Percentiles rank a stretch among this genome's conserved stretches.
Conservation (phyloP, 1,140 invertebrate species). For the Bursaphelenchus mucronatus region DNA sequence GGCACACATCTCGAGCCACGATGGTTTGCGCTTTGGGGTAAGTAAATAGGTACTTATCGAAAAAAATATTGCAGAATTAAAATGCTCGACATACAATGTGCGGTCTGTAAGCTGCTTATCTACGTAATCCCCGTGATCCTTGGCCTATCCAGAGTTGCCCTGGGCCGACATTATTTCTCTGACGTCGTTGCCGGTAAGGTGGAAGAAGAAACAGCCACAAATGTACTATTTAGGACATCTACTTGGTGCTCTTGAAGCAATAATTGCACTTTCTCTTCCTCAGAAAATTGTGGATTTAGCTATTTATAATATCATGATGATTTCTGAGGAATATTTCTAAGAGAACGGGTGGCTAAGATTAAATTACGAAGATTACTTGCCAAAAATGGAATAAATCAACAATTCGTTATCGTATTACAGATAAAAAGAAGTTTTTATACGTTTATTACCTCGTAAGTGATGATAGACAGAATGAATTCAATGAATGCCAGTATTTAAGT, state of each 20-base stretch:
- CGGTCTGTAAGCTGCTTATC: slow-evolving; percentile 59
- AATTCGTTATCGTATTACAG: no score
- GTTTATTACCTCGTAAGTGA: no score
- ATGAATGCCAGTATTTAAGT: no score
- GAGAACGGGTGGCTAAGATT: no score
- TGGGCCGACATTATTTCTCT: slow-evolving; percentile 78
- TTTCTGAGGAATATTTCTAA: no score
- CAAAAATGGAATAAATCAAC: no score
- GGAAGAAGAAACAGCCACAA: neutral
- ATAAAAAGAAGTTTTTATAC: no score
- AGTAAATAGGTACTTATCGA: slow-evolving; percentile 11
- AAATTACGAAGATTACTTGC: no score
- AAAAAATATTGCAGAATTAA: slow-evolving; percentile 20
- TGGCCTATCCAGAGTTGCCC: slow-evolving; percentile 73
- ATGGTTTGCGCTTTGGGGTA: slow-evolving; percentile 66
- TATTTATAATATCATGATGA: no score
- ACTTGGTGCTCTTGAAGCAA: slow-evolving; percentile 11
- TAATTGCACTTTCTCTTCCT: neutral
- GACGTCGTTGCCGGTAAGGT: slow-evolving; percentile 74
- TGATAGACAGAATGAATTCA: no score
- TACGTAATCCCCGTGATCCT: slow-evolving; percentile 69
- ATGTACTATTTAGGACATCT: slow-evolving; percentile 6
- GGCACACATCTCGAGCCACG: slow-evolving; percentile 81
- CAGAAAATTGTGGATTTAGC: no score
- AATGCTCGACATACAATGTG: slow-evolving; percentile 12